A percentile compares a stretch with the other conserved stretches of the same genome.
phyloP scores from a whole-genome alignment of 2,113 vertebrate genomes.

The Megaceryle torquata region DNA sequence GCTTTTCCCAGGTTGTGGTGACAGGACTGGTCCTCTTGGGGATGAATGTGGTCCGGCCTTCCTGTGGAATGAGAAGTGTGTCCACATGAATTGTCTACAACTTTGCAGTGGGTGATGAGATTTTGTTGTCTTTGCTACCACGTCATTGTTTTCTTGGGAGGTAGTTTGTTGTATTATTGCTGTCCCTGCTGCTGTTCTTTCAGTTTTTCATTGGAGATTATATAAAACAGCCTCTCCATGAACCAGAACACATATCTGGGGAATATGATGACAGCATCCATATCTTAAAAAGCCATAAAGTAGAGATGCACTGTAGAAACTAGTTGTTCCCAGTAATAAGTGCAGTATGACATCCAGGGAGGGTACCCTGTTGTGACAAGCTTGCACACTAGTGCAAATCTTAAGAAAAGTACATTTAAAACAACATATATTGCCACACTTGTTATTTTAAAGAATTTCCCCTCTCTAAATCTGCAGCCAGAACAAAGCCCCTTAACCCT shows the following conservation, averaged over 20 bases:
- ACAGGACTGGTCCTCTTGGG: neutral
- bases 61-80: neutral
- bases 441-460: neutral
- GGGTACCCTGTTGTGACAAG: conserved; percentile 6
- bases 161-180: conserved; percentile 7
- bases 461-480: neutral
- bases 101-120: neutral
- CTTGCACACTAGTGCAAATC: conserved; percentile 7
- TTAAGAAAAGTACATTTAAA: neutral
- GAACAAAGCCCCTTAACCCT: neutral
- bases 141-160: neutral
- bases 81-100: fast-evolving
- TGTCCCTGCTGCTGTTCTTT: conserved; percentile 30
- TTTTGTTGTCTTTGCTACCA: neutral
- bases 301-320: neutral
- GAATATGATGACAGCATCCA: conserved; percentile 50
- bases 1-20: neutral
- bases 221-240: conserved; percentile 49
- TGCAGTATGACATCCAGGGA: conserved; percentile 1
- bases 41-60: neutral
- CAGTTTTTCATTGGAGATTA: conserved; percentile 38
- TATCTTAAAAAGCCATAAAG: conserved; percentile 56
- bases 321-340: conserved; percentile 33
- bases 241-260: conserved; percentile 47
- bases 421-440: neutral